phyloP scores from a whole-genome alignment of 2,113 vertebrate species.

The Leuciscus idus region DNA sequence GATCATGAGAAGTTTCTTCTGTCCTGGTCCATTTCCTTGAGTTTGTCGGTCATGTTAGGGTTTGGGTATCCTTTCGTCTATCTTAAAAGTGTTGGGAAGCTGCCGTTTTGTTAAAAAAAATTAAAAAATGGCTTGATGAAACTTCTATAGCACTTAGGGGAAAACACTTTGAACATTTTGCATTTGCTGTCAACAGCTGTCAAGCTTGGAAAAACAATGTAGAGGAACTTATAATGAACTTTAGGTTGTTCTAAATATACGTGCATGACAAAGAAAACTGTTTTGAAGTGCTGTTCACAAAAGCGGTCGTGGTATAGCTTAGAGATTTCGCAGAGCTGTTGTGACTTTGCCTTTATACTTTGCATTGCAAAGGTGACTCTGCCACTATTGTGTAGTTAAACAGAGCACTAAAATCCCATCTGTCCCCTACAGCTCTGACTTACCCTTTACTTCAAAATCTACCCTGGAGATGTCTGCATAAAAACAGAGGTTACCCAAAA shows the following conservation, averaged over 20 bases:
- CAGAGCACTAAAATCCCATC: constrained; percentile 27
- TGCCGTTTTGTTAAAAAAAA: not conserved
- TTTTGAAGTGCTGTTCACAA: not conserved
- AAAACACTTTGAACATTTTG: not conserved
- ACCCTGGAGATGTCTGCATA: constrained; percentile 23
- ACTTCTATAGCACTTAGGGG: not conserved
- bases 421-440: constrained; percentile 24
- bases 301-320: not conserved
- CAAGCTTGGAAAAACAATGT: not conserved
- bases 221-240: not conserved
- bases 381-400: constrained; percentile 14
- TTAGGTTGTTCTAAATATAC: not conserved
- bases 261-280: not conserved
- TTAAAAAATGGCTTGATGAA: not conserved
- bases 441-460: constrained; percentile 12
- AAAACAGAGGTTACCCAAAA: constrained; percentile 28
- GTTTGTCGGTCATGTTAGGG: not conserved
- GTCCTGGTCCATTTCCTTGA: not conserved
- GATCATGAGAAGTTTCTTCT: not conserved
- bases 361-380: constrained; percentile 29
- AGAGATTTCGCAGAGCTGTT: constrained; percentile 1
- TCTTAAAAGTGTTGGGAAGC: not conserved
- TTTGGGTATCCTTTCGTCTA: not conserved
- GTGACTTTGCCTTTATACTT: constrained; percentile 20
- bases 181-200: not conserved